Evolutionary conservation across 2,797 vertebrate species (phyloP), one percentile per base, ranked within the genome.

Genomic region (Okamejei kenojei): DNA sequence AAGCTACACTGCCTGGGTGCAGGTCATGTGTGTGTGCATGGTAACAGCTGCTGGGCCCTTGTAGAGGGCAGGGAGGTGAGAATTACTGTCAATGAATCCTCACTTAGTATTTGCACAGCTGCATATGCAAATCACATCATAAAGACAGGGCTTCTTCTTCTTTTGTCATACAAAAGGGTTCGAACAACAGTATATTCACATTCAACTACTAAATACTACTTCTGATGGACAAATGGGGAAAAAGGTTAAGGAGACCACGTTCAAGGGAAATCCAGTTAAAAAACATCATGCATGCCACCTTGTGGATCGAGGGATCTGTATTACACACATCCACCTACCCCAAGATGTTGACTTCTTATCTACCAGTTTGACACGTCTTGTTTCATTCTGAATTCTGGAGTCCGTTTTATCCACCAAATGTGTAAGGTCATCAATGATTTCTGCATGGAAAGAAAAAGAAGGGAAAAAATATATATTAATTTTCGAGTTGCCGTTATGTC

Each of bases 351-450:
- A 98, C 95, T 98, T 99, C 82, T 95, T 97, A 93, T 99, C 98
- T 95, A 99, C 97, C 94, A 98, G 93, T 94, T 96, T 98, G 94
- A 99, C 97, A 5, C 97, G 96, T 68, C 97, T 96, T 0, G 98
- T 98, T 95, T 99, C 98, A 0, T 94, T 97, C 82, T 96, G 98
- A 90, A 99, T 97, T 84, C 97, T 97, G 88, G 94, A 94, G 0
- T 99, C 98, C 0, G 99, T 99, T 94, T 96, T 98, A 94, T 99
- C 99, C 94, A 99, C 98, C 38, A 99, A 97, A 94, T 97, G 97
- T 0, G 98, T 94, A 1, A 99, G 96, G 96, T 99, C 99, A 0
- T 99, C 98, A 0, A 99, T 98, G 94, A 99, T 99, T 96, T 99
- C 99, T 99, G 95, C 71, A 58, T 19, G 26, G 54, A 92, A 92